These are phyloP conservation scores for Zootermopsis nevadensis DNA, from an alignment of 2,888 invertebrate species.

Conservation along the genomic window DNA sequence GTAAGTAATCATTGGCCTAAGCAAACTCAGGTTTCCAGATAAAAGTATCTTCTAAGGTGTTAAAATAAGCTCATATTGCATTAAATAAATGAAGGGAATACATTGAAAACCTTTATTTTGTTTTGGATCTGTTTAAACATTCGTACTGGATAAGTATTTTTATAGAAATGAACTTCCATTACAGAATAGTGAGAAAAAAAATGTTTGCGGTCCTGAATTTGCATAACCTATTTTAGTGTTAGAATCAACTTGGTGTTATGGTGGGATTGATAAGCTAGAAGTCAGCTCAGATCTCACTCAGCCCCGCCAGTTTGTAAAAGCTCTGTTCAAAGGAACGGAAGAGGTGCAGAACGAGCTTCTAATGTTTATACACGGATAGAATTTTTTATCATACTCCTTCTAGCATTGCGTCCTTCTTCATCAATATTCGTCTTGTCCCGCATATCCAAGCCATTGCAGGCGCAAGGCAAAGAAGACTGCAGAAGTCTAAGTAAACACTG, in stretches of 20 bases:
- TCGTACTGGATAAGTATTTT: too few relatives aligned
- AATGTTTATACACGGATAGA: constrained; percentile 10
- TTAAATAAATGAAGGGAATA: too few relatives aligned
- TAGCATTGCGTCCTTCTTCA: neutral
- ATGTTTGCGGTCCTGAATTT: neutral
- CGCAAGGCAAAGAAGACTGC: neutral
- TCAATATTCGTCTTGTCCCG: constrained; percentile 1
- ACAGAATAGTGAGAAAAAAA: too few relatives aligned
- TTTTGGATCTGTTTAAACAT: too few relatives aligned
- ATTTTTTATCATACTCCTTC: neutral
- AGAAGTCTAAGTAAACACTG: neutral
- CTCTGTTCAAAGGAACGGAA: neutral
- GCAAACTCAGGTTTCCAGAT: too few relatives aligned
- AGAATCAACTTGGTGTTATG: neutral
- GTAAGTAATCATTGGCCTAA: too few relatives aligned
- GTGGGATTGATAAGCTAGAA: neutral
- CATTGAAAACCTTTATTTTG: too few relatives aligned
- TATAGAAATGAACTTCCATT: too few relatives aligned
- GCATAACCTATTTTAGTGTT: neutral
- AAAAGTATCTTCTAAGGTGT: too few relatives aligned
- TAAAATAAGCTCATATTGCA: too few relatives aligned
- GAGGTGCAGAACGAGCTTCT: neutral
- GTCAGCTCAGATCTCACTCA: neutral
- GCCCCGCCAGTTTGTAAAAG: neutral
- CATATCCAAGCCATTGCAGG: neutral